Evolutionary conservation across 2,888 invertebrate species (phyloP).

Genomic region (Operophtera brumata): DNA sequence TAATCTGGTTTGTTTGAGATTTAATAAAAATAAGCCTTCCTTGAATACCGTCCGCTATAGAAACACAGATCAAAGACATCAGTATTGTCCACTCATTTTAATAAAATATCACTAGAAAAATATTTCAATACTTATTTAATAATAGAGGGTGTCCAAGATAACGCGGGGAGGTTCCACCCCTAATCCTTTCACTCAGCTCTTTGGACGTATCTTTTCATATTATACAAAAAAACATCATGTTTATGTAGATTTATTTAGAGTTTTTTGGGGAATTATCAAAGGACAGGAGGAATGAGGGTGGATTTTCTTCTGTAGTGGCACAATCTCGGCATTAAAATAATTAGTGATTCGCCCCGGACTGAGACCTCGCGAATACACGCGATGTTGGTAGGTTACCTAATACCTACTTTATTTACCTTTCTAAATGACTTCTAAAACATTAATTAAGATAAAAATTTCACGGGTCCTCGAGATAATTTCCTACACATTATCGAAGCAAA

Average conservation of each 20-base stretch:
- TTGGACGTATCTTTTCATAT: conserved; percentile 63
- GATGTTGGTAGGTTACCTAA: no score
- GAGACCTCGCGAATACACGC: no score
- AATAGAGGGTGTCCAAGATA: conserved; percentile 64
- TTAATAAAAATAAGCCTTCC: conserved; percentile 19
- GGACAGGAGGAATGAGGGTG: background rate
- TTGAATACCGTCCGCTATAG: conserved; percentile 28
- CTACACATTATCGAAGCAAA: no score
- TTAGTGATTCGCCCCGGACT: no score
- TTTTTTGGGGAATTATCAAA: conserved; percentile 13
- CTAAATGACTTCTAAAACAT: no score
- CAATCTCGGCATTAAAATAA: no score
- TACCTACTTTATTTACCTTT: no score
- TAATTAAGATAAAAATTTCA: no score
- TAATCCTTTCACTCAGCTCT: conserved; percentile 66
- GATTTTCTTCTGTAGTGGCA: no score
- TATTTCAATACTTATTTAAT: conserved; percentile 57
- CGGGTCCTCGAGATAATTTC: no score
- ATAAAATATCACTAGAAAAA: conserved; percentile 77
- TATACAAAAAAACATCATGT: conserved; percentile 40
- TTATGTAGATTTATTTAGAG: conserved; percentile 20
- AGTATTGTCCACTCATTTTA: conserved; percentile 45
- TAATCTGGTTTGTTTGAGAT: conserved; percentile 12
- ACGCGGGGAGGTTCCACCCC: conserved; percentile 38
- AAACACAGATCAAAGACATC: conserved; percentile 64